A percentile compares a stretch with the other conserved stretches of the same genome.
Evolutionary conservation across 2,113 vertebrate genomes (phyloP).

Genomic region (Upupa epops): DNA sequence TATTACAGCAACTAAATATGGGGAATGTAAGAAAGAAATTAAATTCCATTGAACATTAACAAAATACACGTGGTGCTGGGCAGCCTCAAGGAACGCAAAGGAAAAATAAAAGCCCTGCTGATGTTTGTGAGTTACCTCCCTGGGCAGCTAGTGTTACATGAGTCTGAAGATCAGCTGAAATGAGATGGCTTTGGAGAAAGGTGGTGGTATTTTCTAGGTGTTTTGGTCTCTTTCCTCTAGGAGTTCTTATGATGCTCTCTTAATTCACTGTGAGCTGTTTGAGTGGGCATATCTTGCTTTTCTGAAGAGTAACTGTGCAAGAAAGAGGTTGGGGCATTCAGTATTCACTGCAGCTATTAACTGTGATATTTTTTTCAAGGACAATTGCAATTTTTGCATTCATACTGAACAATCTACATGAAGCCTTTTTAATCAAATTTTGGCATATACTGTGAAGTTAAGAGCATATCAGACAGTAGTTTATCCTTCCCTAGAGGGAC

Average conservation of each 20-base stretch:
- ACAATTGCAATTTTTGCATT: background rate
- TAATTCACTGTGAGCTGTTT: background rate
- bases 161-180: background rate
- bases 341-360: background rate
- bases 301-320: background rate
- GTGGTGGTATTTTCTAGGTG: background rate
- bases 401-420: background rate
- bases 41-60: background rate
- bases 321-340: background rate
- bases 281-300: background rate
- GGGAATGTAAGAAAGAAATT: background rate
- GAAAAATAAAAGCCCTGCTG: background rate
- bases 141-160: background rate
- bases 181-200: background rate
- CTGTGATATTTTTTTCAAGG: background rate
- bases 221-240: background rate
- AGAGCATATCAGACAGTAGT: background rate
- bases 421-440: background rate
- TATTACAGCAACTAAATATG: background rate
- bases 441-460: background rate
- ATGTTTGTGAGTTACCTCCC: background rate
- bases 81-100: background rate
- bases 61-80: background rate
- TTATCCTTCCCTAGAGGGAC: background rate
- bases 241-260: background rate